These are phyloP conservation scores for Caenorhabditis wallacei DNA, from an alignment of 2,888 invertebrate genomes.

Conservation along the genomic window DNA sequence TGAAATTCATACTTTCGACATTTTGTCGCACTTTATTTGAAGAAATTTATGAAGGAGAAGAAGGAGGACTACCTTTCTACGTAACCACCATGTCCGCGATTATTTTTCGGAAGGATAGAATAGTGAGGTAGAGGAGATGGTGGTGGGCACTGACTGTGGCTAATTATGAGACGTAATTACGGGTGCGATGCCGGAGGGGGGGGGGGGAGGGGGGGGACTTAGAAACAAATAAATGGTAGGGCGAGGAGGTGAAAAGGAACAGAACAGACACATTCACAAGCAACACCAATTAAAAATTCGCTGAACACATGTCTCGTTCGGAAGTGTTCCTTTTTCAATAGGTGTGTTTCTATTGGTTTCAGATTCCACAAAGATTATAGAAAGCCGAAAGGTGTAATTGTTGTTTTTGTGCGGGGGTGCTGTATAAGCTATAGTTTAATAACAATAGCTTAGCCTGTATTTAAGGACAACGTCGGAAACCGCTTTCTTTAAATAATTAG, in stretches of 20 bases:
- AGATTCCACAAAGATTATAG: constrained; percentile 1
- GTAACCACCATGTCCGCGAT: constrained; percentile 42
- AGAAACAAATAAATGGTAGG: constrained; percentile 43
- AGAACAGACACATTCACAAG: constrained; percentile 14
- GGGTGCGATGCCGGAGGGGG: constrained; percentile 12
- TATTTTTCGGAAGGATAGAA: constrained; percentile 24
- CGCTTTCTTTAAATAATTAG: too few relatives aligned
- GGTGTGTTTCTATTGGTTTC: background rate
- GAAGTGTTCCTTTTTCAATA: constrained; percentile 1
- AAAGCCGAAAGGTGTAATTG: background rate
- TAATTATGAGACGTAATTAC: constrained; percentile 47
- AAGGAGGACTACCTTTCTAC: background rate
- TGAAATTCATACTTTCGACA: background rate
- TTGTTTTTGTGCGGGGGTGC: background rate
- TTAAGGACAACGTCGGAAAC: too few relatives aligned
- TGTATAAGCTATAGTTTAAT: too few relatives aligned
- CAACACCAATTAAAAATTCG: constrained; percentile 44
- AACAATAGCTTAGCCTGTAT: too few relatives aligned
- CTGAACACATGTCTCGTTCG: background rate
- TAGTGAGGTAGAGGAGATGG: background rate
- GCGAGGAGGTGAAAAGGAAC: constrained; percentile 11
- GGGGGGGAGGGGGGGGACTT: constrained; percentile 16
- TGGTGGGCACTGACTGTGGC: constrained; percentile 32
- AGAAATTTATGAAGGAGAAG: background rate
- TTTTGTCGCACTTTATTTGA: background rate